A percentile compares a stretch with the other conserved stretches of the same genome.
Conservation (phyloP, 2,113 vertebrate genomes). For the Eudorcas thomsonii region DNA sequence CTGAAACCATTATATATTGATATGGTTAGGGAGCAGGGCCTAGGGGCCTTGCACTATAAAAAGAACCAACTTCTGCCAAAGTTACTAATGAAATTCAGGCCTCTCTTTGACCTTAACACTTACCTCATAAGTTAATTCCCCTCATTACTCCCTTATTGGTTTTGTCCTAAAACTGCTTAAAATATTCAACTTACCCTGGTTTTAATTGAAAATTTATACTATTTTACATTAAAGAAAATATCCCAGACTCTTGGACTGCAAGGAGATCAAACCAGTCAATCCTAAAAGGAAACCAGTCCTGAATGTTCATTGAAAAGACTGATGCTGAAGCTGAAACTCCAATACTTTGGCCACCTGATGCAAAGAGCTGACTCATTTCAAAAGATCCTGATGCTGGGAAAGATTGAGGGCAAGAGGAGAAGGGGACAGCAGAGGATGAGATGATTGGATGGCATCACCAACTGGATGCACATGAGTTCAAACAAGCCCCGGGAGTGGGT, state of each 20-base stretch:
- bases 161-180: conserved; percentile 2
- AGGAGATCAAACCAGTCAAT: neutral
- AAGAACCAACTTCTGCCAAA: neutral
- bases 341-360: neutral
- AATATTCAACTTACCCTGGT: neutral
- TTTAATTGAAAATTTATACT: neutral
- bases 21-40: neutral
- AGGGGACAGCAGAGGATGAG: neutral
- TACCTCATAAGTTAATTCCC: neutral
- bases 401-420: neutral
- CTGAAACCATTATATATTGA: neutral
- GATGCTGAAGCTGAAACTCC: neutral
- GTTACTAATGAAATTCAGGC: neutral
- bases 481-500: fast-evolving
- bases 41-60: neutral
- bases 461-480: neutral
- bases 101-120: neutral
- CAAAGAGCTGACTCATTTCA: neutral
- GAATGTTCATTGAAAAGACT: neutral
- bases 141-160: neutral
- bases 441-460: neutral
- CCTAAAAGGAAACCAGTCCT: neutral
- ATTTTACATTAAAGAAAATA: neutral
- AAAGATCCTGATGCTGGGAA: neutral
- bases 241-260: neutral